Base-by-base conservation (phyloP, 92 coral and sea anemone genomes). In the Epizoanthus scotinus region DNA sequence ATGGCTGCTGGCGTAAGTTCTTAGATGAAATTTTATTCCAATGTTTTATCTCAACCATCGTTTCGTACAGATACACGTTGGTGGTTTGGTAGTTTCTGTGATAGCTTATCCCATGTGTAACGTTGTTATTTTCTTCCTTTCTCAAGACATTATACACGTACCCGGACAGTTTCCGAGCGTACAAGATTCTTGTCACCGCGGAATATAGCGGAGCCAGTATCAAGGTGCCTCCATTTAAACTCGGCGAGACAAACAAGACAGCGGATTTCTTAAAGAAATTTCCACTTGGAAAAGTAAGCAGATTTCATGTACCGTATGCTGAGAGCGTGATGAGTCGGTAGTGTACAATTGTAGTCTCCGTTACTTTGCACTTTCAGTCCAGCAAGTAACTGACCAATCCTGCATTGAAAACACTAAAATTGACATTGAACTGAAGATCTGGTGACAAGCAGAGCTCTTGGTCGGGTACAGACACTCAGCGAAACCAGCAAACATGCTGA, bases 91-190 rank as follows among this genome's bases (percentile, higher is more conserved):
- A 70, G 10, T 15, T 54, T 14, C 52, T 9, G n/a, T 81, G 14
- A 65, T 21, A 19, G 29, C 3, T 42, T 80, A 47, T 27, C 5
- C 6, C 28, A 7, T 5, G 3, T 21, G 54, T 38, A 52, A 27
- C 44, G 21, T 40, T 54, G 59, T 70, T 70, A 70, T 58, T 74
- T 83, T 82, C 22, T 62, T 53, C n/a, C 53, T 79, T 59, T 70
- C 56, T 36, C 54, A 79, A 95, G 99, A 89, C 89, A 73, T 93
- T 95, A 90, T 95, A 95, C 94, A 95, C 99, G 36, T 95, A 95
- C 68, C 98, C 95, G 67, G 99, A 95, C 47, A 93, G 92, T 86
- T 95, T 95, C 86, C 91, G 99, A 83, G 98, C 99, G 40, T 88
- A 89, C 86, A 95, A 95, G 87, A 91, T 95, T 85, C 89, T 95